Base-by-base conservation (phyloP, 2,888 invertebrate genomes). In the Sarcophaga rosellei region DNA sequence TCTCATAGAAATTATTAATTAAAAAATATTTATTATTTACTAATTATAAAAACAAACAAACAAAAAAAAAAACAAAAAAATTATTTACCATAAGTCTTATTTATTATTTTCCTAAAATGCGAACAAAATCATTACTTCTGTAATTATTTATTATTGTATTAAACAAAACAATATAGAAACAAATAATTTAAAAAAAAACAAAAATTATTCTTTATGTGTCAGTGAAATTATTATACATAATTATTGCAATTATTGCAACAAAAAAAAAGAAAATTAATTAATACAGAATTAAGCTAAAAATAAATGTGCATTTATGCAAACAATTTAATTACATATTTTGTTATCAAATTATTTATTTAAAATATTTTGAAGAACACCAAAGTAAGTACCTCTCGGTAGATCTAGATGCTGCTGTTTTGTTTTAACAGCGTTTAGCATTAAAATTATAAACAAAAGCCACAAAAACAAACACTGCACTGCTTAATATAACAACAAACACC, bases 231-330 rank as follows among this genome's bases (percentile, higher is more conserved):
- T 62, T 25, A 68, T n/a, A n/a, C n/a, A n/a, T 47, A 65, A 75
- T 72, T 63, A 74, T 20, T 53, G 35, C 17, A 17, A 81, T 44
- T 66, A 69, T 35, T n/a, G 72, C 81, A 73, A 45, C 8, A 82
- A 69, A 70, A 35, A 25, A 80, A 61, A 2, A 57, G 47, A 53
- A 0, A 53, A 53, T 15, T 53, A 15, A 53, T 15, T 15, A 53
- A 75, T 23, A 68, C 12, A 47, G n/a, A 70, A 66, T 66, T 61
- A 75, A 62, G 59, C 62, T 77, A 77, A 77, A 81, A 74, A 81
- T 85, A 85, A 81, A 85, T 85, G 77, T 82, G 77, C 82, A 81
- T 82, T 81, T 85, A 82, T 78, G 82, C 85, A 78, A 78, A 70
- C 57, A 75, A 72, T 68, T 45, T 59, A 53, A 53, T 68, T 66